phyloP scores from a whole-genome alignment of 2,113 vertebrate genomes.

The Hemicordylus capensis region DNA sequence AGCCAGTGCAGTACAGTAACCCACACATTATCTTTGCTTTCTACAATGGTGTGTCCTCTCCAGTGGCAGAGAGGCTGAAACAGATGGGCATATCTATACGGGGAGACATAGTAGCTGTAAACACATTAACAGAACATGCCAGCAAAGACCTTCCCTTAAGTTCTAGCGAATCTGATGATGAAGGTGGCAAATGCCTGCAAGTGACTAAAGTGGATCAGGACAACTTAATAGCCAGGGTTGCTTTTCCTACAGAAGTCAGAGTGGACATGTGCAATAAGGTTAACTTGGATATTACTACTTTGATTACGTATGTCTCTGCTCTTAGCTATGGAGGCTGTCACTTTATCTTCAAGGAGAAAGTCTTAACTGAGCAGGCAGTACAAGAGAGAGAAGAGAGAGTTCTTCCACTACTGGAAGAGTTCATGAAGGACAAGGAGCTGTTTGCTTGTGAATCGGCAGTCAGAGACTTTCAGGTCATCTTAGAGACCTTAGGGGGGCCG shows the following conservation, averaged over 20 bases:
- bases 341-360: constrained; percentile 90
- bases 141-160: constrained; percentile 42
- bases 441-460: constrained; percentile 91
- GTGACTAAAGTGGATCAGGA: constrained; percentile 85
- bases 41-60: constrained; percentile 91
- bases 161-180: constrained; percentile 74
- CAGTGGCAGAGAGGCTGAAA: constrained; percentile 87
- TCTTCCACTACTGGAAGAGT: constrained; percentile 85
- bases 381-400: constrained; percentile 88
- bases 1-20: constrained; percentile 89
- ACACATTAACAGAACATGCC: constrained; percentile 65
- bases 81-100: constrained; percentile 91
- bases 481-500: constrained; percentile 89
- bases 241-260: constrained; percentile 87
- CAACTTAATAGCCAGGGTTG: constrained; percentile 85
- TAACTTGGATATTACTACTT: constrained; percentile 96
- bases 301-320: constrained; percentile 93
- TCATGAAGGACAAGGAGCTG: constrained; percentile 92
- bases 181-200: constrained; percentile 66
- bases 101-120: constrained; percentile 92
- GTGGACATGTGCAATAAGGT: constrained; percentile 84
- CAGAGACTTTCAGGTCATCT: constrained; percentile 90
- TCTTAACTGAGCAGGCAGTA: constrained; percentile 92
- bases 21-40: constrained; percentile 94
- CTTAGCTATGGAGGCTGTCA: constrained; percentile 91